Base-by-base conservation (phyloP, 2,113 vertebrate genomes). In the Recurvirostra avosetta region DNA sequence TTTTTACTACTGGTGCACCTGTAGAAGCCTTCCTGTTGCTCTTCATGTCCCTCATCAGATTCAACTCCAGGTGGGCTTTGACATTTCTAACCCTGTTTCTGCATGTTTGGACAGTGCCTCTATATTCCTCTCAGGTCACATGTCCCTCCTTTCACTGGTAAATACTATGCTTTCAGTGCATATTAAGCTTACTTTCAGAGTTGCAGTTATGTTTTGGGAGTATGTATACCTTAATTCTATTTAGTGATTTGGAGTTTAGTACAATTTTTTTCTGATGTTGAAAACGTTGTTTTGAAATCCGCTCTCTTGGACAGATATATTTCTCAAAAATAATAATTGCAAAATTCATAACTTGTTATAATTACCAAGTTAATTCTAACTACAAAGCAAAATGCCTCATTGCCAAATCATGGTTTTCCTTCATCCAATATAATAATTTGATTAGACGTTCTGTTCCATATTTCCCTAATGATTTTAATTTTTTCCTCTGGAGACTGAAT, bases 391-490 rank as follows among this genome's bases (percentile, higher is more conserved):
- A 97, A 92, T n/a, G 81, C 47, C 27, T 96, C 88, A 62, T 71
- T 97, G 82, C 55, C 79, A 96, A 95, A 90, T 58, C 76, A 78
- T 66, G 52, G 43, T 62, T 94, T 96, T 84, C 52, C 86, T 96
- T 94, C 72, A 94, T 91, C 71, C 76, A 89, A 85, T 85, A 90
- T 77, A 92, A 95, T 91, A 4, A 97, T 97, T 96, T 95, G 59
- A 96, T 96, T 95, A 96, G 79, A 78, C 79, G 87, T 91, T 88
- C 93, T 97, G 76, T 76, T 90, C 77, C 20, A 12, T 93, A 95
- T 95, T 96, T 97, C 93, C 76, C 79, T 94, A 96, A 97, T 79
- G 93, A 92, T 83, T 96, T 95, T 88, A 96, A 77, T 83, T 92
- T 95, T 95, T 96, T 92, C 71, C 91, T 93, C 96, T 88, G 82